phyloP scores from a whole-genome alignment of 1,140 invertebrate genomes.

The Saccostrea cuccullata region DNA sequence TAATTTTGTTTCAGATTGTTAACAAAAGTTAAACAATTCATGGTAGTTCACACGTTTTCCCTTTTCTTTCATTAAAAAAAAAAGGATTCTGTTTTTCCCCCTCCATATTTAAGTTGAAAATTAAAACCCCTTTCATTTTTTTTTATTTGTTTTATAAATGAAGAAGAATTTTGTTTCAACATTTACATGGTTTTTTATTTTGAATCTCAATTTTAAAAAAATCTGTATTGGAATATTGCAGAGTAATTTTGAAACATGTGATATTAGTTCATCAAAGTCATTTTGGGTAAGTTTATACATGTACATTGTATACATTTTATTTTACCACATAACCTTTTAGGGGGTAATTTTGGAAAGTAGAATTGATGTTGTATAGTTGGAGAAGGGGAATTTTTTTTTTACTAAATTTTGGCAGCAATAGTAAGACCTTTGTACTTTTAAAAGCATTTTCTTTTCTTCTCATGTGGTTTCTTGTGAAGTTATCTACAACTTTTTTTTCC shows the following conservation, averaged over 20 bases:
- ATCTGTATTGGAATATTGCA: constrained; percentile 7
- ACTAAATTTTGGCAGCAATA: not conserved
- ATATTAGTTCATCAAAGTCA: constrained; percentile 6
- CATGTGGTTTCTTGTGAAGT: not conserved
- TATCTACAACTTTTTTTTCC: not conserved
- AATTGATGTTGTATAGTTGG: not conserved
- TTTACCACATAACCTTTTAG: no score
- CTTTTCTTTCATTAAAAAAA: no score
- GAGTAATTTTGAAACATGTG: not conserved
- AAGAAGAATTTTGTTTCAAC: no score
- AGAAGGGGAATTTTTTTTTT: not conserved
- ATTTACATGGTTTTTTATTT: no score
- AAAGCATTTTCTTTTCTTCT: not conserved
- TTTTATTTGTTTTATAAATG: not conserved
- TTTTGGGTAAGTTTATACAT: constrained; percentile 15
- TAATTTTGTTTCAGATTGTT: no score
- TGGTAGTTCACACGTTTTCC: no score
- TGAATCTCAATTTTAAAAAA: not conserved
- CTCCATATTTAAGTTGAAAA: no score
- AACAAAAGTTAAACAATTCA: no score
- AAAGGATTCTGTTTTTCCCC: no score
- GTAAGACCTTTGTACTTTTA: not conserved
- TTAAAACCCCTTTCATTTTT: not conserved
- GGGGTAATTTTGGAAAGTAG: no score
- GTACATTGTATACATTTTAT: no score